Conservation (phyloP, 2,888 invertebrate species). For the Proisotoma minuta region DNA sequence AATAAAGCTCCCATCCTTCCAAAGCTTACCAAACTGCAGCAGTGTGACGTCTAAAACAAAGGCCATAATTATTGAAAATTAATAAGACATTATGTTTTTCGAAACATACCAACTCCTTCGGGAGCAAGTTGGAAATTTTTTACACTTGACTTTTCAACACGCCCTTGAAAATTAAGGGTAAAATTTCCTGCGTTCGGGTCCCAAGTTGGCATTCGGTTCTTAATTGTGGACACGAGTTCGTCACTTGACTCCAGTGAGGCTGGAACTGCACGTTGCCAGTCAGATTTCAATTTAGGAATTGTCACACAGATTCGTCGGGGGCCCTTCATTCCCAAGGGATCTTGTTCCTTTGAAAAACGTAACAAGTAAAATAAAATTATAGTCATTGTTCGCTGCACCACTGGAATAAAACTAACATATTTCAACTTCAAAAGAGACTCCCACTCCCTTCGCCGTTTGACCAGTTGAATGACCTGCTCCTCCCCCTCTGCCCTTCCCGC, state of each 20-base stretch:
- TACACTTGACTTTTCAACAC: constrained; percentile 98
- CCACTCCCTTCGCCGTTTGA: background rate
- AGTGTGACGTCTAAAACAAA: constrained; percentile 86
- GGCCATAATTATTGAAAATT: no score
- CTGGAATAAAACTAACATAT: background rate
- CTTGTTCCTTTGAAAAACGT: constrained; percentile 73
- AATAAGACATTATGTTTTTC: background rate
- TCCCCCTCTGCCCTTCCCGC: background rate
- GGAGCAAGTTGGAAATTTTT: constrained; percentile 99
- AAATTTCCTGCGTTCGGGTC: constrained; percentile 99
- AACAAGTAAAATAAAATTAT: no score
- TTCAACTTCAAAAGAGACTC: background rate
- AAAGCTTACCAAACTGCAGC: constrained; percentile 92
- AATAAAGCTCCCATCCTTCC: constrained; percentile 95
- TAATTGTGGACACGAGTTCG: constrained; percentile 84
- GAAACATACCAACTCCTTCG: background rate
- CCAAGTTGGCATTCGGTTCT: constrained; percentile 99
- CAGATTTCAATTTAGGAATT: constrained; percentile 87
- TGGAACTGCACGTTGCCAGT: no score
- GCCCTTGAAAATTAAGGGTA: constrained; percentile 96
- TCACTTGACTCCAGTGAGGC: no score
- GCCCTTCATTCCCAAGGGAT: constrained; percentile 97
- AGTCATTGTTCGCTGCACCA: constrained; percentile 1
- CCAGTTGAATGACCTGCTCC: background rate
- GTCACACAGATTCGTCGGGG: constrained; percentile 98